phyloP scores from a whole-genome alignment of 2,888 invertebrate species.

The Cryptocheilus praepositus region DNA sequence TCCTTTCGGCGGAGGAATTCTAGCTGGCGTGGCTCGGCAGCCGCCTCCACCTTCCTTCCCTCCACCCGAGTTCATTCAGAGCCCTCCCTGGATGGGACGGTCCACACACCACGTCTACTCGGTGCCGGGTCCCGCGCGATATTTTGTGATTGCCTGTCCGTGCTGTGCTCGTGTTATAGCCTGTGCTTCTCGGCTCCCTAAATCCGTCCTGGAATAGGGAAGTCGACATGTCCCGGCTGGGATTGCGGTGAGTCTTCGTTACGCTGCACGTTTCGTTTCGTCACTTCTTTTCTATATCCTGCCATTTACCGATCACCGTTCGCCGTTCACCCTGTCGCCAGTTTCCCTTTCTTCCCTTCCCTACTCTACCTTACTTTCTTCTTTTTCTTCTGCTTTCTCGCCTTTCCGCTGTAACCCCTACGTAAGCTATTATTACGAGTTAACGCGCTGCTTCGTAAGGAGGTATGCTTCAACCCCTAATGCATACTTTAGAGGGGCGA shows the following conservation, averaged over 20 bases:
- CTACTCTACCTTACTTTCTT: conserved; percentile 20
- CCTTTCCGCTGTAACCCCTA: conserved; percentile 12
- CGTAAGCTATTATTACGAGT: no score
- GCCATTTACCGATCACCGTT: no score
- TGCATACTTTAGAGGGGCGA: no score
- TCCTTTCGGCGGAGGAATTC: conserved; percentile 72
- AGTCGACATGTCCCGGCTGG: conserved; percentile 71
- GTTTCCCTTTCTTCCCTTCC: conserved; percentile 4
- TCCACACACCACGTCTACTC: conserved; percentile 63
- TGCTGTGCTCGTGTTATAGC: conserved; percentile 51
- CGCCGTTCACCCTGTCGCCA: conserved; percentile 8
- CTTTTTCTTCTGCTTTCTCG: conserved; percentile 20
- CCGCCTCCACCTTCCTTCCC: conserved; percentile 59
- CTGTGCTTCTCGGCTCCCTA: conserved; percentile 56
- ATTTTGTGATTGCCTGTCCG: conserved; percentile 62
- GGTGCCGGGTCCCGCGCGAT: conserved; percentile 66
- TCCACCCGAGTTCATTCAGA: conserved; percentile 67
- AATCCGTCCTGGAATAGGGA: conserved; percentile 54
- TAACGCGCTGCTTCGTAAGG: no score
- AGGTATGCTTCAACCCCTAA: no score
- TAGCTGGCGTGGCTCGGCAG: conserved; percentile 66
- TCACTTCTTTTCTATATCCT: conserved; percentile 1
- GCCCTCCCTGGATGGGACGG: conserved; percentile 73
- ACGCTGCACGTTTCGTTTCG: conserved; percentile 15
- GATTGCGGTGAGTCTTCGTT: conserved; percentile 68